Evolutionary conservation across 2,888 invertebrate genomes (phyloP).

Genomic region (Dione vanillae): DNA sequence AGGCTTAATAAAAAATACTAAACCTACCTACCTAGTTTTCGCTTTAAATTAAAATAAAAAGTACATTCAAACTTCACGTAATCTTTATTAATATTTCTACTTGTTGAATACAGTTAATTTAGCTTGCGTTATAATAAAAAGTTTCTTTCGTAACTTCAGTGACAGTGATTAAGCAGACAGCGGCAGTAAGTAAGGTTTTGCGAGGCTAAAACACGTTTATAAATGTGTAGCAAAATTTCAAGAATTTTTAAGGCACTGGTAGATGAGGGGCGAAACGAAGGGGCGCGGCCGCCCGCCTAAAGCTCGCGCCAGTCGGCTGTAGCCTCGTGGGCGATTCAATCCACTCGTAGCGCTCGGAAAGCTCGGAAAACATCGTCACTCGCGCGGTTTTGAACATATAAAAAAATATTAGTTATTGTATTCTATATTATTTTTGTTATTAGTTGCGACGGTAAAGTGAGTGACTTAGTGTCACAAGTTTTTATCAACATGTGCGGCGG

Average conservation of each 20-base stretch:
- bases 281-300: slow-evolving; percentile 71
- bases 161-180: slow-evolving; percentile 30
- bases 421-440: slow-evolving; percentile 7
- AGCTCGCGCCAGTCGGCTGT: slow-evolving; percentile 55
- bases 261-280: slow-evolving; percentile 64
- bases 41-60: background rate
- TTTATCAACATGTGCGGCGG: slow-evolving; percentile 63
- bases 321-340: slow-evolving; percentile 51
- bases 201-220: slow-evolving; percentile 45
- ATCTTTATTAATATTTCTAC: background rate
- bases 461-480: slow-evolving; percentile 49
- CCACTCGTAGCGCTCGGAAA: slow-evolving; percentile 43
- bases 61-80: background rate
- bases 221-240: slow-evolving; percentile 49
- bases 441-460: slow-evolving; percentile 34
- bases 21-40: background rate
- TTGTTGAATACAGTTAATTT: slow-evolving; percentile 11
- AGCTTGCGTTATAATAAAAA: slow-evolving; percentile 11
- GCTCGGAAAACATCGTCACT: slow-evolving; percentile 54
- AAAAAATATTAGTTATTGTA: slow-evolving; percentile 33
- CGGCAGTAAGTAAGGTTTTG: slow-evolving; percentile 34
- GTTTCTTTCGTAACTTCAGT: slow-evolving; percentile 13
- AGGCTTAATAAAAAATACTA: too few relatives aligned
- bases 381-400: slow-evolving; percentile 44
- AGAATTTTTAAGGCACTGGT: slow-evolving; percentile 52